phyloP scores from a whole-genome alignment of 2,888 invertebrate species.

The Hermodice carunculata region DNA sequence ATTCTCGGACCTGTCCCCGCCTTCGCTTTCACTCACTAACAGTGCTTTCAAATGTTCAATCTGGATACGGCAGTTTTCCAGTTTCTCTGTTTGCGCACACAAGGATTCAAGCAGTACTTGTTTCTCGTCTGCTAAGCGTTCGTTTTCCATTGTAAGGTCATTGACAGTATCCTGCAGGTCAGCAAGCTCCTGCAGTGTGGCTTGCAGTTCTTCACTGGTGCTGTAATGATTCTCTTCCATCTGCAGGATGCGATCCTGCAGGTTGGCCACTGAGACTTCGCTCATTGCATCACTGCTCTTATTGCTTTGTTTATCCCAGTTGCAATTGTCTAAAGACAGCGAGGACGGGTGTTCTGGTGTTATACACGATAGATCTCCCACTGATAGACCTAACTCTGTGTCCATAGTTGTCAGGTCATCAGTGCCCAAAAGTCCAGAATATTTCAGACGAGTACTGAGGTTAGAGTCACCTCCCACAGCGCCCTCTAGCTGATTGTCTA shows the following conservation, averaged over 20 bases:
- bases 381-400: conserved; percentile 57
- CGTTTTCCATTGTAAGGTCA: conserved; percentile 89
- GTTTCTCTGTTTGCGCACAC: conserved; percentile 90
- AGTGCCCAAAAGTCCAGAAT: too few species aligned
- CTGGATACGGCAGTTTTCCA: conserved; percentile 87
- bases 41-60: conserved; percentile 88
- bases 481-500: background rate
- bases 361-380: conserved; percentile 52
- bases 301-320: conserved; percentile 91
- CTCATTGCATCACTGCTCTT: conserved; percentile 79
- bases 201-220: conserved; percentile 76
- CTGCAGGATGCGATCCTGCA: conserved; percentile 91
- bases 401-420: conserved; percentile 19
- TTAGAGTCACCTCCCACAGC: background rate
- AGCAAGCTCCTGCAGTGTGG: conserved; percentile 87
- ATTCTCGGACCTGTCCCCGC: conserved; percentile 65
- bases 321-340: conserved; percentile 52
- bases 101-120: conserved; percentile 89
- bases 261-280: conserved; percentile 88
- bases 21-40: conserved; percentile 65
- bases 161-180: conserved; percentile 89
- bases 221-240: conserved; percentile 90
- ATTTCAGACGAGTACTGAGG: too few species aligned
- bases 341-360: conserved; percentile 57
- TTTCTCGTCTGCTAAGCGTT: conserved; percentile 89